Evolutionary conservation across 1,140 invertebrate genomes (phyloP).

Genomic region (Mylabris phalerata): DNA sequence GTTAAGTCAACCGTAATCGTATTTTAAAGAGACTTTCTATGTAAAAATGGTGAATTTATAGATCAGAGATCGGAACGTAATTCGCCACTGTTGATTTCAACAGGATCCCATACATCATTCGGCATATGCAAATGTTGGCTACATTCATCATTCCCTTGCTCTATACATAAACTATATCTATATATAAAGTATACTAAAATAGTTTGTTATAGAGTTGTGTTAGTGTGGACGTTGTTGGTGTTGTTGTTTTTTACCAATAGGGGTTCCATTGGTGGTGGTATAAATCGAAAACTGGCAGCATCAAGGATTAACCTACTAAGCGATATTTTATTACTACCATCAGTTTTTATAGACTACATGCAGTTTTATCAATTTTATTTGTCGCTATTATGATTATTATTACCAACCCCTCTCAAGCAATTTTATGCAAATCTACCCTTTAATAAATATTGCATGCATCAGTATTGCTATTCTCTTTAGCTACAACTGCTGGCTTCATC

Average conservation of each 20-base stretch:
- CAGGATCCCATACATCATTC: conserved; percentile 36
- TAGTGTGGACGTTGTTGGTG: background rate
- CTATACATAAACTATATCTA: no score
- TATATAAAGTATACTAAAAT: conserved; percentile 6
- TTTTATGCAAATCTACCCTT: no score
- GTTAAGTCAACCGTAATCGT: conserved; percentile 25
- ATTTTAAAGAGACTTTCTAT: conserved; percentile 30
- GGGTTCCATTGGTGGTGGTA: background rate
- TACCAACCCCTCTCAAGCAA: no score
- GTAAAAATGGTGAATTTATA: conserved; percentile 34
- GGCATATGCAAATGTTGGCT: conserved; percentile 35
- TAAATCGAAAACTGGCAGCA: conserved; percentile 12
- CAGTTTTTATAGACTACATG: conserved; percentile 28
- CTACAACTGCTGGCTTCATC: background rate
- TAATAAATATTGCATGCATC: no score
- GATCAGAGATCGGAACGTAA: conserved; percentile 35
- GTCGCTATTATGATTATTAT: no score
- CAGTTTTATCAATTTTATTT: no score
- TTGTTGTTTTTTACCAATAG: background rate
- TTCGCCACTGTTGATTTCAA: conserved; percentile 35
- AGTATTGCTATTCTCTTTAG: no score
- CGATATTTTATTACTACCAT: conserved; percentile 35
- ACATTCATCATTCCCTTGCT: conserved; percentile 34
- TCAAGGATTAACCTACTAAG: conserved; percentile 27
- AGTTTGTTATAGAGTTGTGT: conserved; percentile 7